A percentile compares a stretch with the other conserved stretches of the same genome.
Conservation (phyloP, 2,113 vertebrate genomes). For the Boulengeromyrus knoepffleri region DNA sequence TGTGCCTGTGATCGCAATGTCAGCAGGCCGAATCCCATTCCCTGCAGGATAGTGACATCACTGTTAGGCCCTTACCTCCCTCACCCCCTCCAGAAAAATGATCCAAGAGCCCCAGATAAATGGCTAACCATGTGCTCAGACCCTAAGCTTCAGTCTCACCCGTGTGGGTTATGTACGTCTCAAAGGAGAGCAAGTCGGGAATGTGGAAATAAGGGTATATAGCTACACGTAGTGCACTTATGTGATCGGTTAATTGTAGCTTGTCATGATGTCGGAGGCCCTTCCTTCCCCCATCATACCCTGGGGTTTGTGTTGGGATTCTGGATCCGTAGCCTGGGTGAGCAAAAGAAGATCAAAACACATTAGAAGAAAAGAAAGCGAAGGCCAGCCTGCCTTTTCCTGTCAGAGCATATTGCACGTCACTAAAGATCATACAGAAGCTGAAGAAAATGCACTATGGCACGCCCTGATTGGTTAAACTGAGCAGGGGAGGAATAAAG, state of each 20-base stretch:
- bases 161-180: background rate
- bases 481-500: constrained; percentile 29
- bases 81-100: background rate
- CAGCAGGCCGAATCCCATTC: background rate
- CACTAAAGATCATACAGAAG: constrained; percentile 1
- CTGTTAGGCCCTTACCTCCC: background rate
- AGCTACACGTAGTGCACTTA: background rate
- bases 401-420: constrained; percentile 32
- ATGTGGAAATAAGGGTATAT: background rate
- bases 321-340: constrained; percentile 56
- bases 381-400: constrained; percentile 32
- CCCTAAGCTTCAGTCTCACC: background rate
- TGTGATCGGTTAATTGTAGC: background rate
- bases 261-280: background rate
- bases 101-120: background rate
- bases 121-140: background rate
- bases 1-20: background rate
- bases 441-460: constrained; percentile 14
- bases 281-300: constrained; percentile 48
- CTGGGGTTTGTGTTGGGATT: constrained; percentile 39
- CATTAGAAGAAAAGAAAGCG: constrained; percentile 25
- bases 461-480: constrained; percentile 22
- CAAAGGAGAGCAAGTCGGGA: background rate
- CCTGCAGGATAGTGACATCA: background rate
- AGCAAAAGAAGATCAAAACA: constrained; percentile 34